Base-by-base conservation (phyloP, 2,113 vertebrate species). In the Rostratula benghalensis region DNA sequence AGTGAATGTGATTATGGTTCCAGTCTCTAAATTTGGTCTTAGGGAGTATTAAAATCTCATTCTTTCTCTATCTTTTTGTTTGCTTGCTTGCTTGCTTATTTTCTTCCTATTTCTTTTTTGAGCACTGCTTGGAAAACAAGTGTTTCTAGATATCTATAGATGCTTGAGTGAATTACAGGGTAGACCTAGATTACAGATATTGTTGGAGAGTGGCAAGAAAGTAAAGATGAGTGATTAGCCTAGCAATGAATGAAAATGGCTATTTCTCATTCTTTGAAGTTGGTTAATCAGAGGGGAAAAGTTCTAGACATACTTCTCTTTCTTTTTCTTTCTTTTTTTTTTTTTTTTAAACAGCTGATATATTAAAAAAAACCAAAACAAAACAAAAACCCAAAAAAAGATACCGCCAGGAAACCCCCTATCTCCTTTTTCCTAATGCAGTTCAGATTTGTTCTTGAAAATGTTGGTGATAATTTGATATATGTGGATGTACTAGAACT, bases 301-400 rank as follows among this genome's bases (percentile, higher is more conserved):
- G 20, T 24, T 28, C 5, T 41, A 43, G 7, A 46, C 3, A 22
- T 0, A 0, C 28, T 43, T 46, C 1, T 31, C 20, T 37, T 67
- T 30, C 25, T 4, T 30, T 41, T 30, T 41, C 43, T 10, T 24
- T 30, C 5, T 56, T 64, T 37, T 48, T 48, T 12, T 23, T 21
- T 12, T 48, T 41, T 13, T 6, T 35, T 76, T 24, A 81, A 94
- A 59, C n/a, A 69, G 4, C 2, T 68, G 12, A 65, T 90, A 15
- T 22, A 70, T 82, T 78, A 10, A 39, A 39, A 39, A 39, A 39
- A 60, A 91, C 88, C 60, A 31, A 20, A 71, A n/a, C n/a, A n/a
- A n/a, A n/a, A n/a, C n/a, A n/a, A n/a, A n/a, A n/a, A n/a, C n/a
- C n/a, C n/a, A 93, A 83, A 85, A 45, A 83, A 89, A 45, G 0